These are phyloP conservation scores for Luperina testacea DNA, from an alignment of 2,888 invertebrate species.

Conservation along the genomic window DNA sequence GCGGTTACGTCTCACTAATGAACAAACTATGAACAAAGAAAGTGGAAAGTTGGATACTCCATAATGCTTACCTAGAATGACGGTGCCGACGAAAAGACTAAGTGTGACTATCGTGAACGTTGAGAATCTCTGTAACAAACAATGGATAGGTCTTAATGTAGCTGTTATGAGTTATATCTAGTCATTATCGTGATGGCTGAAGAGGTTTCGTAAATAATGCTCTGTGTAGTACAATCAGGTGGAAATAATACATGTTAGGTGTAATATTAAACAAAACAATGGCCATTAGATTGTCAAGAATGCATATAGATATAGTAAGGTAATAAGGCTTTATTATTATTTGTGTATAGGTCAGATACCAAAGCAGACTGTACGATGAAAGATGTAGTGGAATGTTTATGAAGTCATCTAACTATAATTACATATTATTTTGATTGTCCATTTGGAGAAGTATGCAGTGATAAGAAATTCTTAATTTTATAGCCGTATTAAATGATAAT, in stretches of 20 bases:
- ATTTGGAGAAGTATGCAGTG: neutral
- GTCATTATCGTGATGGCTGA: constrained; percentile 38
- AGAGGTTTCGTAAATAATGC: constrained; percentile 42
- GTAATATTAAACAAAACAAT: constrained; percentile 41
- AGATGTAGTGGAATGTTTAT: constrained; percentile 11
- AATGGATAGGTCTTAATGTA: constrained; percentile 58
- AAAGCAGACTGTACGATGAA: neutral
- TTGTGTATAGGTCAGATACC: constrained; percentile 3
- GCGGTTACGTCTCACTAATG: constrained; percentile 45
- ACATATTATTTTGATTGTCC: neutral
- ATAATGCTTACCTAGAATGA: constrained; percentile 95
- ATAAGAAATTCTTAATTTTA: neutral
- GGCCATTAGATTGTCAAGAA: constrained; percentile 38
- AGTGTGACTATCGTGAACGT: constrained; percentile 97
- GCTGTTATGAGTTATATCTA: constrained; percentile 43
- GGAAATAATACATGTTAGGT: constrained; percentile 39
- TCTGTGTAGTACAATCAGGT: constrained; percentile 31
- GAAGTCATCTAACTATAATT: constrained; percentile 12
- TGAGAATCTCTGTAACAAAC: constrained; percentile 94
- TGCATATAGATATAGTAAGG: constrained; percentile 67
- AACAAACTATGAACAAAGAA: constrained; percentile 44
- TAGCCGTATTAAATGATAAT: neutral
- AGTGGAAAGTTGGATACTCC: constrained; percentile 56
- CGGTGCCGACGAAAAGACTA: constrained; percentile 97
- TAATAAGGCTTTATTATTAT: constrained; percentile 15